Base-by-base conservation (phyloP, 2,797 vertebrate species). In the Anguilla obscura region DNA sequence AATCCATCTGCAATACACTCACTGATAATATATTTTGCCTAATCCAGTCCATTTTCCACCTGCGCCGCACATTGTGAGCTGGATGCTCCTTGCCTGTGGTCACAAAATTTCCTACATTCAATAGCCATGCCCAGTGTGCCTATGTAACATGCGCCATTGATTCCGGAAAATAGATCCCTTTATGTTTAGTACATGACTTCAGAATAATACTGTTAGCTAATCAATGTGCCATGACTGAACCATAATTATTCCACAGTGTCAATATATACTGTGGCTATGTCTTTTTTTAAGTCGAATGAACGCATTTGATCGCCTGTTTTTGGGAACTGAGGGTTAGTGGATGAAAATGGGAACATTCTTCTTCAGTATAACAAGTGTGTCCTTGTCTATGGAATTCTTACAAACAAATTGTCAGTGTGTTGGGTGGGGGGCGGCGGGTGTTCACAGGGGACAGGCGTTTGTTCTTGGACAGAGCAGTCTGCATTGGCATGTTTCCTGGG, bases 371-470 rank as follows among this genome's bases (percentile, higher is more conserved):
- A 40, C 71, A 76, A n/a, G 45, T 80, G 40, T 80, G 76, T 10
- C 76, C 33, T 48, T 80, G 76, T 12, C 33, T 16, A 6, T 45
- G 76, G 69, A 9, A 14, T 90, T 88, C 84, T 21, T 8, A 80
- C 36, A 36, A 79, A 80, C 85, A 90, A 87, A 91, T 86, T 88
- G 85, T 92, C 90, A 91, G 90, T 50, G 91, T 88, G 87, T 90
- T 91, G 52, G 56, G 86, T n/a, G 40, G 89, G 89, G 92, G 87
- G 90, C 90, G 92, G 90, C 92, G 89, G 89, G 91, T 90, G 92
- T 91, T 92, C 90, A 92, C 71, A 87, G 60, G 91, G 93, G 93
- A 93, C 91, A 91, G 93, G 89, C 91, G 91, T 93, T 90, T 90
- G 91, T 92, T 93, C 89, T 88, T 91, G 88, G 85, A 82, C 85